Evolutionary conservation across 2,113 vertebrate species (phyloP).

Genomic region (Hippocampus guttulatus): DNA sequence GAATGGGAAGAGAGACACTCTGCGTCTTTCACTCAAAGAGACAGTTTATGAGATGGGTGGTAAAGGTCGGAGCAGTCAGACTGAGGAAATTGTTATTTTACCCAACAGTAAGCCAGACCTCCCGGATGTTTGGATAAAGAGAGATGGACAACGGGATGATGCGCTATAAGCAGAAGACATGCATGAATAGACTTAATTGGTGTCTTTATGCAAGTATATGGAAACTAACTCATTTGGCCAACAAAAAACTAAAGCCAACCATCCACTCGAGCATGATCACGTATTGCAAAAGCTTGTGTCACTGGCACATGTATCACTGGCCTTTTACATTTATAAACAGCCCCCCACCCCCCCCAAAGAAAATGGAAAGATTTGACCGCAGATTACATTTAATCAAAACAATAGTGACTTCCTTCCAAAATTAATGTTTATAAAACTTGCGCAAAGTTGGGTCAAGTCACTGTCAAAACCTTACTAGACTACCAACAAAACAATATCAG

Average conservation of each 20-base stretch:
- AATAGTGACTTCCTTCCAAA: not conserved
- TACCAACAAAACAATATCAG: not conserved
- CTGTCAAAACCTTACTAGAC: not conserved
- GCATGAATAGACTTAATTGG: constrained; percentile 6
- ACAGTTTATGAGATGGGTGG: constrained; percentile 80
- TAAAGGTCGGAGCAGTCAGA: constrained; percentile 75
- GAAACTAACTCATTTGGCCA: not conserved
- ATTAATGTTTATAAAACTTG: not conserved
- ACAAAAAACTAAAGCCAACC: not conserved
- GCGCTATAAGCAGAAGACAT: constrained; percentile 72
- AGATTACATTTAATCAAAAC: no score
- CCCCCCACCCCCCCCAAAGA: no score
- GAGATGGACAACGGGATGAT: constrained; percentile 80
- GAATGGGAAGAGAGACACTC: constrained; percentile 86
- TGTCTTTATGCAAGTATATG: not conserved
- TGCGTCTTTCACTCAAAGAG: constrained; percentile 87
- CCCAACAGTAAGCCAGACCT: constrained; percentile 95
- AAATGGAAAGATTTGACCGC: no score
- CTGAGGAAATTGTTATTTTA: constrained; percentile 79
- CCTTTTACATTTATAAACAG: no score
- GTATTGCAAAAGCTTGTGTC: not conserved
- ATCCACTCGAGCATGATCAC: constrained; percentile 10
- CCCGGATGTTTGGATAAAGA: constrained; percentile 95
- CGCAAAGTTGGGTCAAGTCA: not conserved
- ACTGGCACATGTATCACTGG: no score